Percentiles rank a stretch among this genome's conserved stretches.
Evolutionary conservation across 1,140 invertebrate genomes (phyloP).

Genomic region (Batillaria attramentaria): DNA sequence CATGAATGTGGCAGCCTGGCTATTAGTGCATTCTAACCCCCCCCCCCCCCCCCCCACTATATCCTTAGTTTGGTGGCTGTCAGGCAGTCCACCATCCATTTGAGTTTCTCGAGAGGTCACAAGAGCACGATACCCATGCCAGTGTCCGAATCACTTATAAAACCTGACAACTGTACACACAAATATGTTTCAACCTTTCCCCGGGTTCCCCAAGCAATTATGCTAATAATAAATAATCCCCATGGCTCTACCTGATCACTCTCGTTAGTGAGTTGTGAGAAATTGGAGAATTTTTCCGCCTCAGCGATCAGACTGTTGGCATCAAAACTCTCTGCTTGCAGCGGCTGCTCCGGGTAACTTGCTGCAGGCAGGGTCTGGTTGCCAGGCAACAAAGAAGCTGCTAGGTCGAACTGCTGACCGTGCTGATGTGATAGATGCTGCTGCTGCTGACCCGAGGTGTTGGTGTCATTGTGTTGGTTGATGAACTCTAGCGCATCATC

Average conservation of each 20-base stretch:
- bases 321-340: no score
- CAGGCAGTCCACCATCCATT: no score
- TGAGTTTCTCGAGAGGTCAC: no score
- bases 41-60: no score
- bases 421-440: no score
- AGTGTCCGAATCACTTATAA: neutral
- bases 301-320: neutral
- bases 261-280: conserved; percentile 16
- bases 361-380: neutral
- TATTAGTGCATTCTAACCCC: no score
- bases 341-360: neutral
- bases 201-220: no score
- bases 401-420: neutral
- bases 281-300: neutral
- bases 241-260: neutral
- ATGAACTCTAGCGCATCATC: conserved; percentile 38
- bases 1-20: no score
- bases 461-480: neutral
- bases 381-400: neutral
- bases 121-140: no score
- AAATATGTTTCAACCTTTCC: no score
- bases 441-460: neutral
- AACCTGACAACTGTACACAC: no score
- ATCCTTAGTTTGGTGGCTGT: no score
- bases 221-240: neutral